Percentiles rank a stretch among this genome's conserved stretches.
These are phyloP conservation scores for Scomberomorus guttatus DNA, from an alignment of 2,797 vertebrate species.

Conservation along the genomic window DNA sequence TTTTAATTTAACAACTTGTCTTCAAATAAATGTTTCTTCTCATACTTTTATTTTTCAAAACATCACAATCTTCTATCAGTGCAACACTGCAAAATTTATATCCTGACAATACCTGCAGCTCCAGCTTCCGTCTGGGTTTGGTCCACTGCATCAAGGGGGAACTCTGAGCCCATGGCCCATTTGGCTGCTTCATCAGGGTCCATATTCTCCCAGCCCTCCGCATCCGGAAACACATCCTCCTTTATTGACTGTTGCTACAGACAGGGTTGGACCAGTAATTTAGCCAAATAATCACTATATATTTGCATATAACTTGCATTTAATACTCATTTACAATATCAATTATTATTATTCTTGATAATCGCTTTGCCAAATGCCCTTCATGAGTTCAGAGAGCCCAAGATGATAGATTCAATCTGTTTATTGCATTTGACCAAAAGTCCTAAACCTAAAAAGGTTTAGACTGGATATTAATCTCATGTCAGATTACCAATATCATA, in stretches of 20 bases:
- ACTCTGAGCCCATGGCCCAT: slow-evolving; percentile 82
- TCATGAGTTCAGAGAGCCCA: background rate
- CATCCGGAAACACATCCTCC: slow-evolving; percentile 81
- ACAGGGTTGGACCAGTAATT: background rate
- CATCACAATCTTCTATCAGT: background rate
- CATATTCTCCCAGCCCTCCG: slow-evolving; percentile 81
- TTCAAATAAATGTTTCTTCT: background rate
- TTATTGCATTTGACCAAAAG: too few relatives aligned
- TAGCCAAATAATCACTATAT: background rate
- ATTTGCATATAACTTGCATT: background rate
- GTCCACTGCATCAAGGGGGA: slow-evolving; percentile 26
- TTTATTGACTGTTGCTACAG: slow-evolving; percentile 67
- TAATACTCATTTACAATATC: too few relatives aligned
- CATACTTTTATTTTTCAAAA: background rate
- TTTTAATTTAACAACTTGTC: background rate
- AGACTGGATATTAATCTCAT: background rate
- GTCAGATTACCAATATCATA: background rate
- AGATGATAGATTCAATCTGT: background rate
- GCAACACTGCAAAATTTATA: background rate
- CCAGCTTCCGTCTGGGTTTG: slow-evolving; percentile 50
- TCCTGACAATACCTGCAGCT: slow-evolving; percentile 56
- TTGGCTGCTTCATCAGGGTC: slow-evolving; percentile 79
- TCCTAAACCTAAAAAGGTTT: too few relatives aligned
- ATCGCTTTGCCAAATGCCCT: background rate
- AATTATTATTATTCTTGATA: background rate